Conservation (phyloP, 2,888 invertebrate species). For the Heliconius sara region DNA sequence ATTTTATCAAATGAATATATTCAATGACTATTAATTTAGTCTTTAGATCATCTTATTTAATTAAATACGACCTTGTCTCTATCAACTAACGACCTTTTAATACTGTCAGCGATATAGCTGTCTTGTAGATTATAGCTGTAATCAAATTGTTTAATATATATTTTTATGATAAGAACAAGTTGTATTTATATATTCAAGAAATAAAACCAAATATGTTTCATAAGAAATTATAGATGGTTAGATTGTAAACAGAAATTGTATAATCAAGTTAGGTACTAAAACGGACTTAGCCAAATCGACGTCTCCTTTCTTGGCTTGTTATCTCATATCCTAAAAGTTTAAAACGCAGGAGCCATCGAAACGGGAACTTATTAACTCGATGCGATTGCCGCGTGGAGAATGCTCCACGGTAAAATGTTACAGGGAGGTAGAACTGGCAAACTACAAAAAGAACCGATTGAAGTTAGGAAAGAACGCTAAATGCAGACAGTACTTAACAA, state of each 20-base stretch:
- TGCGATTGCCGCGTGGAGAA: slow-evolving; percentile 80
- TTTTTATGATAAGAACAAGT: background rate
- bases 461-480: slow-evolving; percentile 81
- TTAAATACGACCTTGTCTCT: slow-evolving; percentile 24
- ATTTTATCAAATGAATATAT: slow-evolving; percentile 8
- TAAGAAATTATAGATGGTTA: background rate
- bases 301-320: slow-evolving; percentile 81
- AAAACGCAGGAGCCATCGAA: slow-evolving; percentile 82
- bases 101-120: slow-evolving; percentile 24
- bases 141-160: background rate
- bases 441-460: slow-evolving; percentile 77
- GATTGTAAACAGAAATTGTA: slow-evolving; percentile 28
- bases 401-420: slow-evolving; percentile 81
- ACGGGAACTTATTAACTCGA: slow-evolving; percentile 84
- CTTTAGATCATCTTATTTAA: slow-evolving; percentile 15
- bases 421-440: slow-evolving; percentile 77
- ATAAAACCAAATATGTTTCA: background rate
- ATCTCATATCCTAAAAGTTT: slow-evolving; percentile 84
- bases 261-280: slow-evolving; percentile 51
- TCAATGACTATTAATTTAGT: slow-evolving; percentile 16
- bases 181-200: background rate
- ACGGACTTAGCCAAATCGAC: slow-evolving; percentile 80
- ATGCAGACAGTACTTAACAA: slow-evolving; percentile 72
- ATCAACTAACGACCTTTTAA: slow-evolving; percentile 25
- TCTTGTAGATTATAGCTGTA: background rate